Evolutionary conservation across 2,113 vertebrate genomes (phyloP), one percentile per base, ranked within the genome.

Genomic region (Rhynchopsitta pachyrhyncha): DNA sequence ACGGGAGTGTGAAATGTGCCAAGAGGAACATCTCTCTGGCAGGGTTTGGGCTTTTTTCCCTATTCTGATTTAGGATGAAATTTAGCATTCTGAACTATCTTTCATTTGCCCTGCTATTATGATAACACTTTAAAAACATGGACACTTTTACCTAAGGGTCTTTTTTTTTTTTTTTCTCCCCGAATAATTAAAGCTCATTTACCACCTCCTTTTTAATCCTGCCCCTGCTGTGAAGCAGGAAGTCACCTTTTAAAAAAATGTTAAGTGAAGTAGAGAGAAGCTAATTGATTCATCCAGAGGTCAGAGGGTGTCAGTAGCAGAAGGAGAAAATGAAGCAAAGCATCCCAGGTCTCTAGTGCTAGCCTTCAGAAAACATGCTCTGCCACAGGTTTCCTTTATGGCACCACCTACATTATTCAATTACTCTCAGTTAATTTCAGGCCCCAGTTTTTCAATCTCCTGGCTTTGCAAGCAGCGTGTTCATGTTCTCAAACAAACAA

Each of bases 401-500:
- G 19, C 35, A 73, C 10, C 29, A 76, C 14, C 49, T 60, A 63
- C 0, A 1, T 35, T 73, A 90, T 91, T 63, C 8, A 75, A 15
- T 79, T 71, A 14, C 5, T 55, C 39, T 71, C 47, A 53, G 17
- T 64, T 74, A 1, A 22, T 84, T 90, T 83, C 35, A 76, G 52
- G 78, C 28, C 18, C 25, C 33, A 55, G 20, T n/a, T 92, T 95
- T 86, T 94, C 52, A 39, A 1, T 81, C 46, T 82, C 80, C 78
- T 88, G 86, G 62, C 86, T 93, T 94, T 92, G 75, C 41, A 89
- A 95, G 60, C 33, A 75, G 37, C 73, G n/a, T 84, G 46, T 86
- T 79, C 62, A 44, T 55, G 39, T 91, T 97, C 89, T 96, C 78
- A 92, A 78, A 91, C 89, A 95, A 92, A 94, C 81, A 96, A 96